Base-by-base conservation (phyloP, 2,113 vertebrate species). In the Bufo bufo region DNA sequence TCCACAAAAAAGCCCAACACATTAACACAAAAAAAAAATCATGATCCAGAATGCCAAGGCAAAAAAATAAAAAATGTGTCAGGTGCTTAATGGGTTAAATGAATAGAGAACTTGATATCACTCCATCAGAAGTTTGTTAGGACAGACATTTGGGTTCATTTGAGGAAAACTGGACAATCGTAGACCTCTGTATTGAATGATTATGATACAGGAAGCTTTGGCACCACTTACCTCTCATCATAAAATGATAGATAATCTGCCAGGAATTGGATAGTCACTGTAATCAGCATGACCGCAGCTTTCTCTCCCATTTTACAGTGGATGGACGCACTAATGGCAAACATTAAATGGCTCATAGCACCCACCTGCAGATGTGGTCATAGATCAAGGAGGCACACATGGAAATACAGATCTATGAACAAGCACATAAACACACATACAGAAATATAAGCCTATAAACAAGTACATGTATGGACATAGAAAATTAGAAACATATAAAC, bases 231-330 rank as follows among this genome's bases (percentile, higher is more conserved):
- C 71, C 8, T 71, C 7, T 72, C 43, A 74, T 45, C 43, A 74
- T 74, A 74, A 74, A 74, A 47, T 74, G 71, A 74, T 74, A 74
- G 71, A 74, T 74, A 74, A 47, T 74, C 71, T 74, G 71, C 71
- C 71, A 74, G 43, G 19, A 74, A 47, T 43, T 0, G n/a, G 43
- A 74, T 17, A 10, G 71, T 47, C 14, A 5, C 43, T 19, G 43
- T 74, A 47, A 47, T 74, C 43, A 47, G 71, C 71, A 47, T 74
- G 45, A 74, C 20, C 8, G 71, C 71, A 13, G 71, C 43, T 47
- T 58, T 33, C 13, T 14, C 33, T 72, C 4, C 69, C 23, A 45
- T 45, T 1, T 17, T 74, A 47, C 71, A 74, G 71, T 47, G 71
- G 14, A 45, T 74, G 71, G 71, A 47, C 43, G 47, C 43, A 45